phyloP scores from a whole-genome alignment of 1,140 invertebrate species.

The Caerostris darwini region DNA sequence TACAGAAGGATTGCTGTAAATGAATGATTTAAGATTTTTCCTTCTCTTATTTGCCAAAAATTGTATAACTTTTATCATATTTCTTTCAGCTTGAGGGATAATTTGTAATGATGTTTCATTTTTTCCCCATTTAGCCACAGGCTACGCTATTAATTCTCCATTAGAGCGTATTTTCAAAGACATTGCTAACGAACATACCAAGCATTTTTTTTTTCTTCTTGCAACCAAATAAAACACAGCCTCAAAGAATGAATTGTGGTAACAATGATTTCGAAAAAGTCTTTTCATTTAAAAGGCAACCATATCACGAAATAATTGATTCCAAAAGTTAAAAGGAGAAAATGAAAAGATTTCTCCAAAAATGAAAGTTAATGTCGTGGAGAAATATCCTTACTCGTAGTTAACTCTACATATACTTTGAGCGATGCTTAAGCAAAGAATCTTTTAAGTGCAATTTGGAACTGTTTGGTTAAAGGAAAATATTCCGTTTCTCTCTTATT shows the following conservation, averaged over 20 bases:
- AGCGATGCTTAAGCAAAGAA: not conserved
- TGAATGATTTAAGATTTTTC: too few relatives aligned
- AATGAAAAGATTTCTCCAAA: not conserved
- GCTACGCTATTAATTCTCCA: not conserved
- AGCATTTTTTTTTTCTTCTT: not conserved
- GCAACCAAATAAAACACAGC: not conserved
- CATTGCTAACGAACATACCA: not conserved
- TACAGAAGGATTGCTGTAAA: too few relatives aligned
- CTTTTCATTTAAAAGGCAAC: not conserved
- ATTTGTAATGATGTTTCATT: not conserved
- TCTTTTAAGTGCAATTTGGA: not conserved
- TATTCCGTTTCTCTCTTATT: constrained; percentile 6
- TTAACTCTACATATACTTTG: not conserved
- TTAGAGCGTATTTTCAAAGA: not conserved
- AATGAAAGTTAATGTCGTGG: constrained; percentile 32
- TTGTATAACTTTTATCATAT: too few relatives aligned
- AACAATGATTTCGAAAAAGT: constrained; percentile 29
- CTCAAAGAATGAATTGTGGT: not conserved
- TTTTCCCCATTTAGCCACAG: not conserved
- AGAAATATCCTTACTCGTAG: not conserved
- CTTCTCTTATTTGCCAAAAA: too few relatives aligned
- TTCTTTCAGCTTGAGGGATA: not conserved
- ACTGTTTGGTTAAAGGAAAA: constrained; percentile 7
- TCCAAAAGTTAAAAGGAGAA: constrained; percentile 1
- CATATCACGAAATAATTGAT: constrained; percentile 19